A percentile compares a stretch with the other conserved stretches of the same genome.
Conservation (phyloP, 2,797 vertebrate species). For the Bovichtus diacanthus region DNA sequence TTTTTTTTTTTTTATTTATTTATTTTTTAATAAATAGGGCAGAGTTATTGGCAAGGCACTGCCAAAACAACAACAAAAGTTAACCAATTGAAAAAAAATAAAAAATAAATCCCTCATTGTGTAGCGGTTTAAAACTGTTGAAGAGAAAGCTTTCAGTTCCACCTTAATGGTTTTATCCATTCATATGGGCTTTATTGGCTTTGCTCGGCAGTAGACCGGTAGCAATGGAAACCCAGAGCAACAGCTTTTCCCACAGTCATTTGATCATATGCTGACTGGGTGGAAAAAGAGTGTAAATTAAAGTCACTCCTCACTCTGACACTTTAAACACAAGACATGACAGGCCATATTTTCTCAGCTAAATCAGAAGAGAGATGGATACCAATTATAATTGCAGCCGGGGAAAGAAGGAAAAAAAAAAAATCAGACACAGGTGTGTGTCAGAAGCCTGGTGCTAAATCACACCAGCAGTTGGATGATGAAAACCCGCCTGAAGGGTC, state of each 20-base stretch:
- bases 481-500: slow-evolving; percentile 68
- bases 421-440: slow-evolving; percentile 61
- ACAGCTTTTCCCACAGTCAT: slow-evolving; percentile 72
- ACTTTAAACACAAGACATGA: slow-evolving; percentile 76
- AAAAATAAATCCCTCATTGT: slow-evolving; percentile 46
- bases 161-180: slow-evolving; percentile 75
- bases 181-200: slow-evolving; percentile 77
- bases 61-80: slow-evolving; percentile 53
- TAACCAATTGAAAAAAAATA: slow-evolving; percentile 55
- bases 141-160: slow-evolving; percentile 68
- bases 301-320: slow-evolving; percentile 70
- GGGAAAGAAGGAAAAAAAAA: slow-evolving; percentile 3
- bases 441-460: slow-evolving; percentile 61
- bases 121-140: slow-evolving; percentile 48
- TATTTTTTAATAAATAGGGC: slow-evolving; percentile 60
- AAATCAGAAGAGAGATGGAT: slow-evolving; percentile 70
- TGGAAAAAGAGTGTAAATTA: slow-evolving; percentile 73
- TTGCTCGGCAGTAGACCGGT: slow-evolving; percentile 69
- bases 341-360: slow-evolving; percentile 67
- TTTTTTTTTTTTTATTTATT: too few relatives aligned
- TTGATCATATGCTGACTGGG: slow-evolving; percentile 76
- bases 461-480: slow-evolving; percentile 63
- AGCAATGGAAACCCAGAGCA: slow-evolving; percentile 68
- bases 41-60: slow-evolving; percentile 33
- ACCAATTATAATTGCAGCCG: slow-evolving; percentile 61